Base-by-base conservation (phyloP, 2,888 invertebrate species). In the Noctua fimbriata region DNA sequence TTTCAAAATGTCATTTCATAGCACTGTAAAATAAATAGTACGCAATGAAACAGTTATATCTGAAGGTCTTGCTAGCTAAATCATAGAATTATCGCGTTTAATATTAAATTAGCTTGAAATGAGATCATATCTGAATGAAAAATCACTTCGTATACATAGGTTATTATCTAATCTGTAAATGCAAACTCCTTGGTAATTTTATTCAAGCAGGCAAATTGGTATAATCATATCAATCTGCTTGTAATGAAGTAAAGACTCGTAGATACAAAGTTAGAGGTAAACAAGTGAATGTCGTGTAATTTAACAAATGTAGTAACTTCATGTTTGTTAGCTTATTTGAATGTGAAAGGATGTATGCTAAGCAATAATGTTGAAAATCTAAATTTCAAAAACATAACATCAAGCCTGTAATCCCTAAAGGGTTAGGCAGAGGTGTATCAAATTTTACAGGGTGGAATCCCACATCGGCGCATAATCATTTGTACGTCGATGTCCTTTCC, bases 61-160 rank as follows among this genome's bases (percentile, higher is more conserved):
- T 47, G 44, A 79, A 80, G 75, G 70, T 21, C 69, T 85, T 28
- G 7, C 14, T n/a, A 73, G 32, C 69, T 10, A 47, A 76, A 4
- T 32, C 63, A 72, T 55, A 47, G n/a, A 69, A 76, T 80, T 65
- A 73, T 41, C 18, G 1, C 73, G 81, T 84, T 82, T 84, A 82
- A 83, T 82, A 89, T 79, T 58, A 79, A 83, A 86, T 87, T 69
- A 71, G 70, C 70, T 82, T 76, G 73, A 69, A 87, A 81, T 74
- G 69, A 81, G 89, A 87, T 83, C 84, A 73, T 87, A 87, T 89
- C 80, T 78, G 76, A 88, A 85, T 87, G 83, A 74, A 85, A 87
- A 82, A 87, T 87, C 73, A 76, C 77, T 86, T 86, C 71, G 71
- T 73, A 69, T 84, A 80, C 65, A 47, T 76, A 63, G 49, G 66